These are phyloP conservation scores for Pseudoips prasinana DNA, from an alignment of 2,888 invertebrate genomes.

Conservation along the genomic window DNA sequence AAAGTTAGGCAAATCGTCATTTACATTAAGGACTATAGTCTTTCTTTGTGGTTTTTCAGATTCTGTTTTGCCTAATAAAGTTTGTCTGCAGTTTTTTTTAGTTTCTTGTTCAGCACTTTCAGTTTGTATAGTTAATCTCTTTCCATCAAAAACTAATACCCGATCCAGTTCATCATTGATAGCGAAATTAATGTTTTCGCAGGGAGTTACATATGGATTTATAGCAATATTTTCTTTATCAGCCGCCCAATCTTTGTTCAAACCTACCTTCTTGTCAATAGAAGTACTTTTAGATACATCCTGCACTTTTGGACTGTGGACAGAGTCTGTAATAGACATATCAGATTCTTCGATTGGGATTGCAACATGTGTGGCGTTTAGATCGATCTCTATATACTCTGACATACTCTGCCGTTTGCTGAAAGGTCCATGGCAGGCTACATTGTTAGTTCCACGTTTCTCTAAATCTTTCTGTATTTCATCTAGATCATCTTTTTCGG, in stretches of 20 bases:
- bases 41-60: conserved; percentile 42
- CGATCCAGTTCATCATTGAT: conserved; percentile 52
- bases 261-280: conserved; percentile 31
- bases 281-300: conserved; percentile 42
- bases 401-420: conserved; percentile 42
- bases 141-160: conserved; percentile 68
- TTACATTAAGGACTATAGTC: conserved; percentile 53
- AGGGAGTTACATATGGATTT: conserved; percentile 57
- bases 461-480: conserved; percentile 58
- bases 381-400: conserved; percentile 64
- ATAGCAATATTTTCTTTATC: conserved; percentile 70
- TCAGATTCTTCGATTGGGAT: conserved; percentile 49
- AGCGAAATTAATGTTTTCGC: conserved; percentile 54
- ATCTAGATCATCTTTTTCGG: conserved; percentile 59
- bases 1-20: conserved; percentile 65
- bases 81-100: conserved; percentile 31
- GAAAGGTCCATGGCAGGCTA: conserved; percentile 39
- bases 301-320: conserved; percentile 56
- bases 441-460: conserved; percentile 33
- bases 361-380: conserved; percentile 53
- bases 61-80: conserved; percentile 22
- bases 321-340: conserved; percentile 69
- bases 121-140: conserved; percentile 53
- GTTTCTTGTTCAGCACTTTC: conserved; percentile 30
- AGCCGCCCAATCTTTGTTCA: conserved; percentile 46